Percentiles rank a stretch among this genome's conserved stretches.
These are phyloP conservation scores for Emmelina monodactyla DNA, from an alignment of 2,888 invertebrate species.

Conservation along the genomic window DNA sequence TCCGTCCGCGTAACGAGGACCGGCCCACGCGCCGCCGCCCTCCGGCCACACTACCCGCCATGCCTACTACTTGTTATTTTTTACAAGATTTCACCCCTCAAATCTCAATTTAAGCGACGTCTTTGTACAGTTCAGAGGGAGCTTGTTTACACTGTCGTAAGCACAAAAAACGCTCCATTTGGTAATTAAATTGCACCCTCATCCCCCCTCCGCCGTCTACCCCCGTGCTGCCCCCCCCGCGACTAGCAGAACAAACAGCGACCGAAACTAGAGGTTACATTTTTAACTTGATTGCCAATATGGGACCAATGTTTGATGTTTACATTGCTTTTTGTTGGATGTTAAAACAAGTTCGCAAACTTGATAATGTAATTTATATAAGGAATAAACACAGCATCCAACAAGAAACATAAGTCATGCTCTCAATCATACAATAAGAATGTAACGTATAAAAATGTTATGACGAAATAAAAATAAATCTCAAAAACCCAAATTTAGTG, in stretches of 20 bases:
- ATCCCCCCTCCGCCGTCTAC: constrained; percentile 18
- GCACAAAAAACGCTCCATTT: constrained; percentile 55
- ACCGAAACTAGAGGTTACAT: constrained; percentile 21
- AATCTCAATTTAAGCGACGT: not conserved
- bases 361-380: no score
- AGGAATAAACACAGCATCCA: no score
- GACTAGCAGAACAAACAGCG: constrained; percentile 40
- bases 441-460: no score
- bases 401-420: no score
- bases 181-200: constrained; percentile 56
- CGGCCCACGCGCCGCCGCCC: constrained; percentile 8
- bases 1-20: constrained; percentile 28
- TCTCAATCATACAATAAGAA: no score
- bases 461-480: no score
- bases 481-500: no score
- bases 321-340: no score
- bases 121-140: not conserved
- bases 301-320: no score
- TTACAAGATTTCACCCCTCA: not conserved
- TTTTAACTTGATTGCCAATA: constrained; percentile 28
- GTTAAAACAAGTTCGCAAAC: no score
- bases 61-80: not conserved
- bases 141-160: constrained; percentile 32
- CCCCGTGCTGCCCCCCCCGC: constrained; percentile 19
- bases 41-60: not conserved